Evolutionary conservation across 2,888 invertebrate species (phyloP).

Genomic region (Thereva nobilitata): DNA sequence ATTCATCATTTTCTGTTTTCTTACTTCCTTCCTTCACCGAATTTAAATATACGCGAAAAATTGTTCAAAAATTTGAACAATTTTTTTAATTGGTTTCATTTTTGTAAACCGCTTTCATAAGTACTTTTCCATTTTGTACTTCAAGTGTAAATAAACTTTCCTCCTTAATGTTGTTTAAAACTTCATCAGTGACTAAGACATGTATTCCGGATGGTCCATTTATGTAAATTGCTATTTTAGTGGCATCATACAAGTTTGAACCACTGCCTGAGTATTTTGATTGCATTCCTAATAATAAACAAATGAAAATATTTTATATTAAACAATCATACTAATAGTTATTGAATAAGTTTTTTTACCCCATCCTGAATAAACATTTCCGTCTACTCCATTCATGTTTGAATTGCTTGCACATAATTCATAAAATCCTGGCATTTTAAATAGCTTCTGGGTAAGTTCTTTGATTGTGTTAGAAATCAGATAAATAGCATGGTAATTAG

Average conservation of each 20-base stretch:
- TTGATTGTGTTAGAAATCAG: conserved; percentile 68
- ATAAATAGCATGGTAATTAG: conserved; percentile 79
- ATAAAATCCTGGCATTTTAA: conserved; percentile 63
- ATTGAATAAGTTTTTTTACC: conserved; percentile 32
- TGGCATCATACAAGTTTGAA: conserved; percentile 60
- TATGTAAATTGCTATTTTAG: conserved; percentile 68
- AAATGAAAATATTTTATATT: conserved; percentile 1
- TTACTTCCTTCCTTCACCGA: conserved; percentile 23
- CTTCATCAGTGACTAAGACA: conserved; percentile 82
- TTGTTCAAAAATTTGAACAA: conserved; percentile 1
- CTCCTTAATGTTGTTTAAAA: conserved; percentile 81
- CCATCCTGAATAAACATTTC: conserved; percentile 44
- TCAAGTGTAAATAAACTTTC: conserved; percentile 73
- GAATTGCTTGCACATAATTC: conserved; percentile 52
- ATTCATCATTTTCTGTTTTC: conserved; percentile 13
- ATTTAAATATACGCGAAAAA: conserved; percentile 6
- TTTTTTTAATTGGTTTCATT: conserved; percentile 47
- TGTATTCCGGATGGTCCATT: conserved; percentile 85
- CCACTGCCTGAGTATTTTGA: conserved; percentile 58
- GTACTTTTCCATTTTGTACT: conserved; percentile 59
- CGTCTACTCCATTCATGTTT: conserved; percentile 45
- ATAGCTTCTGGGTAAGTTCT: conserved; percentile 70
- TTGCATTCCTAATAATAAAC: conserved; percentile 54
- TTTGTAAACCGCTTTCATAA: conserved; percentile 59
- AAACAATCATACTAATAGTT: not conserved